Evolutionary conservation across 2,797 vertebrate genomes (phyloP).

Genomic region (Vireo griseus): DNA sequence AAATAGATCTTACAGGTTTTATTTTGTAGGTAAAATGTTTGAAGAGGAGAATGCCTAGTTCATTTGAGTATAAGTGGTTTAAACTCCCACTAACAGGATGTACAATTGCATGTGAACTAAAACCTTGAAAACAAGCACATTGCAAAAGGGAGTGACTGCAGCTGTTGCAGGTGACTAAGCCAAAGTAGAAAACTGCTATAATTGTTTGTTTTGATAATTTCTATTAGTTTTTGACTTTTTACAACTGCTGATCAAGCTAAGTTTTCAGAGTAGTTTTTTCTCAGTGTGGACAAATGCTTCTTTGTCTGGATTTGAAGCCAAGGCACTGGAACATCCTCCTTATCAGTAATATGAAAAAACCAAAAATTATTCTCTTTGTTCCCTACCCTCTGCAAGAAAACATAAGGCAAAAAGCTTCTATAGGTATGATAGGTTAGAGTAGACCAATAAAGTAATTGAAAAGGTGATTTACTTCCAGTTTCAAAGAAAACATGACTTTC

Average conservation of each 20-base stretch:
- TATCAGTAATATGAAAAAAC: background rate
- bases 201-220: background rate
- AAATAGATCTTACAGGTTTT: background rate
- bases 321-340: background rate
- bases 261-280: background rate
- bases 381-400: background rate
- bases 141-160: background rate
- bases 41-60: background rate
- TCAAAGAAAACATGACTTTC: background rate
- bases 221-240: background rate
- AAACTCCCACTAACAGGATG: background rate
- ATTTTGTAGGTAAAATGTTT: background rate
- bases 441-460: background rate
- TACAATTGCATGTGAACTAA: background rate
- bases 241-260: background rate
- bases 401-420: background rate
- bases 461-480: background rate
- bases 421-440: background rate
- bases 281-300: background rate
- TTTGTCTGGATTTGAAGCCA: background rate
- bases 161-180: background rate
- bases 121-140: background rate
- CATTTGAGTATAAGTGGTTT: background rate
- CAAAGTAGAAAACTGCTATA: background rate
- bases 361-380: background rate